These are phyloP conservation scores for Prolemur simus DNA, from an alignment of 2,113 vertebrate species.

Conservation along the genomic window DNA sequence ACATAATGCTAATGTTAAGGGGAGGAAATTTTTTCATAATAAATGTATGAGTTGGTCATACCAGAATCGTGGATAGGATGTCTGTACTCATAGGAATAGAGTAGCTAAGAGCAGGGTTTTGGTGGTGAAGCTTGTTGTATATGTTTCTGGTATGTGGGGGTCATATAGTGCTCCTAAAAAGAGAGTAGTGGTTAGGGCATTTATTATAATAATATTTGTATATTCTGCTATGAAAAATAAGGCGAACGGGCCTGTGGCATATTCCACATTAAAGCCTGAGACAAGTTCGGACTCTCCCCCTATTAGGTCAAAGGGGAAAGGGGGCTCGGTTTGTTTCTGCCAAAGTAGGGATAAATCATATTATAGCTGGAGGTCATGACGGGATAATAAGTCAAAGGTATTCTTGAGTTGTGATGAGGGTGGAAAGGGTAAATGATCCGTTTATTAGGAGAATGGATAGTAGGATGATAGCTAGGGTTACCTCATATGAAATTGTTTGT, in stretches of 20 bases:
- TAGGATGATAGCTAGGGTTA: fast-evolving
- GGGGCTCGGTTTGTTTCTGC: fast-evolving
- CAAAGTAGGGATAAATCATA: fast-evolving
- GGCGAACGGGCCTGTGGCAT: fast-evolving
- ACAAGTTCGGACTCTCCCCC: neutral
- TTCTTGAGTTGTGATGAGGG: fast-evolving
- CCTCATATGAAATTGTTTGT: neutral
- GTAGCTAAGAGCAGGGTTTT: no score
- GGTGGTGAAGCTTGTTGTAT: no score
- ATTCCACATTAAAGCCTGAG: neutral
- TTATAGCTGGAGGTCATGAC: fast-evolving
- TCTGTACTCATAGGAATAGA: no score
- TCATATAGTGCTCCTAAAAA: neutral
- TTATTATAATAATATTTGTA: neutral
- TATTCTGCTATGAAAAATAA: neutral
- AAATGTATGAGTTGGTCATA: no score
- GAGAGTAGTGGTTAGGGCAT: fast-evolving
- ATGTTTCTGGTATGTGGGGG: no score
- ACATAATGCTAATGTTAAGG: no score
- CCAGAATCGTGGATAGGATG: no score
- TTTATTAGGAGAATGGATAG: fast-evolving
- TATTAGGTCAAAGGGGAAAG: fast-evolving
- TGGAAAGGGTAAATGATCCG: fast-evolving
- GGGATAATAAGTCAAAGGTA: fast-evolving
- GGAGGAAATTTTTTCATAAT: no score